These are phyloP conservation scores for Nomada ferruginata DNA, from an alignment of 2,888 invertebrate species.

Conservation along the genomic window DNA sequence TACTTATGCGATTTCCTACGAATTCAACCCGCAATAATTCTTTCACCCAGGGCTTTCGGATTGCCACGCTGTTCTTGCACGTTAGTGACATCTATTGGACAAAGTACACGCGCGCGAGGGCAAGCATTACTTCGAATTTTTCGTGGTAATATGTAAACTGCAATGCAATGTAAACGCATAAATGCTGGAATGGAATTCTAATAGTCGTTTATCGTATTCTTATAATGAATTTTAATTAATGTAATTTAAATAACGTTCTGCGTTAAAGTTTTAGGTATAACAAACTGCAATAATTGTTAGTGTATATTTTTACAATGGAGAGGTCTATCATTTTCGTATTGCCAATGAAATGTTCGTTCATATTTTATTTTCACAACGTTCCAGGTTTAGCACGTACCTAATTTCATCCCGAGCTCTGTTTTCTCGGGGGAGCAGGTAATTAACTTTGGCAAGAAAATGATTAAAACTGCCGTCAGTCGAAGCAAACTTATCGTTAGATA, in stretches of 20 bases:
- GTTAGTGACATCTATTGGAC: constrained; percentile 10
- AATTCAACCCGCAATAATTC: too few species aligned
- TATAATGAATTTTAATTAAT: not conserved
- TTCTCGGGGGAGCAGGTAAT: not conserved
- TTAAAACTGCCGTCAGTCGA: not conserved
- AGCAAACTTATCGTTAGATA: too few species aligned
- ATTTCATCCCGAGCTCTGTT: not conserved
- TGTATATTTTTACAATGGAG: too few species aligned
- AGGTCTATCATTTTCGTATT: too few species aligned
- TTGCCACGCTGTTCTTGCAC: not conserved
- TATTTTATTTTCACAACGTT: too few species aligned
- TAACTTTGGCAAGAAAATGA: not conserved
- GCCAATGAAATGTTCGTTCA: too few species aligned
- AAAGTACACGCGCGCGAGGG: not conserved
- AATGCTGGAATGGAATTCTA: not conserved
- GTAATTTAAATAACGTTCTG: too few species aligned
- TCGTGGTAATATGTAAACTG: not conserved
- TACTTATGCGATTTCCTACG: too few species aligned
- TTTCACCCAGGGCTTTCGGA: not conserved
- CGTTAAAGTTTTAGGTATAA: too few species aligned
- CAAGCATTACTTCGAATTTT: not conserved
- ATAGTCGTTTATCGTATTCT: not conserved
- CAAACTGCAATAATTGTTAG: too few species aligned
- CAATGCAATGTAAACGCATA: not conserved
- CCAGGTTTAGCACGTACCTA: not conserved